Base-by-base conservation (phyloP, 2,797 vertebrate species). In the Hoplostethus atlanticus region DNA sequence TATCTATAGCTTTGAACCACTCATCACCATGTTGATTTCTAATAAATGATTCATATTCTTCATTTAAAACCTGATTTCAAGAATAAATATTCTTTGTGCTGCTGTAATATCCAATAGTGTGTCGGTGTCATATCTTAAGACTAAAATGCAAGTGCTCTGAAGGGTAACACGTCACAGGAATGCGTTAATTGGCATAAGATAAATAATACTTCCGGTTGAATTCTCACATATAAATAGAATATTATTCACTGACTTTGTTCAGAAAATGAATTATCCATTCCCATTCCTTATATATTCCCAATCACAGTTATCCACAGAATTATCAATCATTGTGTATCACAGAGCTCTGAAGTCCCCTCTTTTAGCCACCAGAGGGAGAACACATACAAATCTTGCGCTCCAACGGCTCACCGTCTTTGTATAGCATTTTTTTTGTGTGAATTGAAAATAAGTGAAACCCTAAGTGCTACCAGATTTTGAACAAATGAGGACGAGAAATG, bases 311-410 rank as follows among this genome's bases (percentile, higher is more conserved):
- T 21, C 21, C 16, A 31, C 21, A n/a, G n/a, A 42, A 31, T 12
- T 21, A 6, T 31, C 21, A 15, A 17, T 25, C 16, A 50, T 17
- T 34, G 21, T 15, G 51, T 17, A 46, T 8, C 3, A 48, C n/a
- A 13, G 48, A 55, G 9, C 3, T 30, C 64, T 81, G 78, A 61
- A 80, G 0, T 3, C 13, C 38, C 34, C 4, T 0, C 0, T 0
- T 16, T 8, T 3, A 2, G 46, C 87, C 92, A 85, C 78, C 42
- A 78, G 89, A 79, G 84, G 80, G 91, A 77, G 61, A 16, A 25
- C 53, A 8, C 54, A 16, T 1, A n/a, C 17, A 69, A 28, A 79
- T n/a, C 30, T 28, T 2, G 13, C 5, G 9, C 54, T 25, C 17
- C 21, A 1, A 6, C 0, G 4, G 16, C 9, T 34, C 34, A 34